Percentiles rank a stretch among this genome's conserved stretches.
Conservation (phyloP, 2,797 vertebrate genomes). For the Parauchenoglanis ngamensis region DNA sequence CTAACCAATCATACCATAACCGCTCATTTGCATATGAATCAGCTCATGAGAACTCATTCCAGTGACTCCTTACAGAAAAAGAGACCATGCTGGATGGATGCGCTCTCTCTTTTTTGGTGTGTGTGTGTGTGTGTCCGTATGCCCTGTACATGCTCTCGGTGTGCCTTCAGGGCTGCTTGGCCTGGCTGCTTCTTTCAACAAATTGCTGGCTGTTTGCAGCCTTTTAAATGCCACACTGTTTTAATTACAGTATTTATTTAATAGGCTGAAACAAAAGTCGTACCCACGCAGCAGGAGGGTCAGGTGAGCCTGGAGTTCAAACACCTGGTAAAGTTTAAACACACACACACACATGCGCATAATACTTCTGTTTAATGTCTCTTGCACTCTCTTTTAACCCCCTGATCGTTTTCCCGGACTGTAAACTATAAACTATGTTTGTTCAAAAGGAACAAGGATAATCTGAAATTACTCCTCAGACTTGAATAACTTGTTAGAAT, state of each 20-base stretch:
- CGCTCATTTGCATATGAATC: not conserved
- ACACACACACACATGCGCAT: conserved; percentile 44
- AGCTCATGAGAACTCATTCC: not conserved
- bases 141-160: conserved; percentile 65
- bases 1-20: not conserved
- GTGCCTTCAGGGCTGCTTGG: conserved; percentile 68
- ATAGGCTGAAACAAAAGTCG: conserved; percentile 75
- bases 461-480: not conserved
- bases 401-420: not conserved
- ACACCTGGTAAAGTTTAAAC: conserved; percentile 68
- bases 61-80: not conserved
- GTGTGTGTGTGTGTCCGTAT: conserved; percentile 36
- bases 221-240: conserved; percentile 71
- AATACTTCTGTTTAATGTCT: not conserved
- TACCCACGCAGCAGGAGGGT: conserved; percentile 73
- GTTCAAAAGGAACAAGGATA: not conserved
- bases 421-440: not conserved
- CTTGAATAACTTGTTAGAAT: not conserved
- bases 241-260: conserved; percentile 81
- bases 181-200: conserved; percentile 75
- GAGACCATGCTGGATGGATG: not conserved
- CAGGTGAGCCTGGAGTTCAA: conserved; percentile 75
- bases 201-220: conserved; percentile 77
- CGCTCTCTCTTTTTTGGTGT: not conserved
- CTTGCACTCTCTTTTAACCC: not conserved